These are phyloP conservation scores for Micropterix aruncella DNA, from an alignment of 2,888 invertebrate species.

Conservation along the genomic window DNA sequence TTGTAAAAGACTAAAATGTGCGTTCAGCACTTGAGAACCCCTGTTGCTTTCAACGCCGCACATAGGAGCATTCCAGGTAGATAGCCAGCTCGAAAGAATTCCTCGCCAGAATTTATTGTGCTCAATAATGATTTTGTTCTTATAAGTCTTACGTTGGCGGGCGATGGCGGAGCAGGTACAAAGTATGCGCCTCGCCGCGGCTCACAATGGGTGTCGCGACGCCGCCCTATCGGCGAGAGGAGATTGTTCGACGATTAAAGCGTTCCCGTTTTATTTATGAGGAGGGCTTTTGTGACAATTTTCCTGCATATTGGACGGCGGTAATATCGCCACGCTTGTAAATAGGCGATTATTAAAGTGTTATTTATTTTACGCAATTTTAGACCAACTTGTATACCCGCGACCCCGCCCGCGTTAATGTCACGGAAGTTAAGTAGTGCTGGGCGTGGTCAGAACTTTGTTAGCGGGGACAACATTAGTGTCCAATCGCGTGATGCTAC, in stretches of 20 bases:
- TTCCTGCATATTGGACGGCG: not conserved
- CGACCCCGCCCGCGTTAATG: too few relatives aligned
- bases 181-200: not conserved
- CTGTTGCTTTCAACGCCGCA: too few relatives aligned
- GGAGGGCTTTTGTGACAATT: not conserved
- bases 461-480: too few relatives aligned
- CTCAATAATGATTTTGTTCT: conserved; percentile 11
- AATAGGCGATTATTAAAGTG: too few relatives aligned
- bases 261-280: not conserved
- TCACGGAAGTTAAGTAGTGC: too few relatives aligned
- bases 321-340: not conserved
- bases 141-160: not conserved
- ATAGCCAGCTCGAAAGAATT: not conserved
- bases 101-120: conserved; percentile 10
- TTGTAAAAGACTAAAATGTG: too few relatives aligned
- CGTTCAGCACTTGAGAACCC: too few relatives aligned
- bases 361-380: too few relatives aligned
- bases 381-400: too few relatives aligned
- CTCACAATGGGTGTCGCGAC: too few relatives aligned
- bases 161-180: not conserved
- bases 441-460: too few relatives aligned
- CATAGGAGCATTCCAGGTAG: not conserved
- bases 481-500: too few relatives aligned
- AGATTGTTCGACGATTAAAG: not conserved
- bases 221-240: not conserved